These are phyloP conservation scores for Hemibagrus guttatus DNA, from an alignment of 2,797 vertebrate genomes.

Conservation along the genomic window DNA sequence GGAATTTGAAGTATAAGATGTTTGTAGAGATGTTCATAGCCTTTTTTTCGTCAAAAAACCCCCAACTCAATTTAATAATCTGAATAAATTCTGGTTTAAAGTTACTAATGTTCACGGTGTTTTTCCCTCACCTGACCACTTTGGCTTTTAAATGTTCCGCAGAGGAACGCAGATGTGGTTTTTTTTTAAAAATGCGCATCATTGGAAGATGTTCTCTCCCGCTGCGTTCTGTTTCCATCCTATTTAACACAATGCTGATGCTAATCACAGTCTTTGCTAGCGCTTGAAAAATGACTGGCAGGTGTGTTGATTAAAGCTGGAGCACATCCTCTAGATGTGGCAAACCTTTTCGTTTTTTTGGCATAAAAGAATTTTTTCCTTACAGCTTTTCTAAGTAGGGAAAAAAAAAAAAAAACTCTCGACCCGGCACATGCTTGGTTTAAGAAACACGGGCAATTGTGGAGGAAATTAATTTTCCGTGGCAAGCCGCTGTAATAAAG, in stretches of 20 bases:
- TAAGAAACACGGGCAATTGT: constrained; percentile 1
- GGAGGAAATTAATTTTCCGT: constrained; percentile 8
- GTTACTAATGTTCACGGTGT: not conserved
- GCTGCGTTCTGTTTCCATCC: not conserved
- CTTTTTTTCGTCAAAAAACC: not conserved
- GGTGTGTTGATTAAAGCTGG: constrained; percentile 28
- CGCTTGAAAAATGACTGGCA: constrained; percentile 27
- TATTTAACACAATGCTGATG: constrained; percentile 3
- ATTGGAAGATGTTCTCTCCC: not conserved
- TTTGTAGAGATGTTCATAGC: not conserved
- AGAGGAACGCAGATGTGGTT: not conserved
- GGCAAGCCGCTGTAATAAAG: constrained; percentile 3
- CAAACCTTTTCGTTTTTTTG: not conserved
- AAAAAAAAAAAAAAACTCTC: not conserved
- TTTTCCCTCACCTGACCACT: not conserved
- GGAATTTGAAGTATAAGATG: not conserved
- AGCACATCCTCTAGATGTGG: not conserved
- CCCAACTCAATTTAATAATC: not conserved
- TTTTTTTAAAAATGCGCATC: not conserved
- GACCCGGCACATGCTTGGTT: not conserved
- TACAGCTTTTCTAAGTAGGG: not conserved
- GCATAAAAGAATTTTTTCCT: not conserved
- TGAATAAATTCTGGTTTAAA: not conserved
- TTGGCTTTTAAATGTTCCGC: not conserved
- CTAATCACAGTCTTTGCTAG: constrained; percentile 27